These are phyloP conservation scores for Hesperophylax magnus DNA, from an alignment of 1,140 invertebrate species.

Conservation along the genomic window DNA sequence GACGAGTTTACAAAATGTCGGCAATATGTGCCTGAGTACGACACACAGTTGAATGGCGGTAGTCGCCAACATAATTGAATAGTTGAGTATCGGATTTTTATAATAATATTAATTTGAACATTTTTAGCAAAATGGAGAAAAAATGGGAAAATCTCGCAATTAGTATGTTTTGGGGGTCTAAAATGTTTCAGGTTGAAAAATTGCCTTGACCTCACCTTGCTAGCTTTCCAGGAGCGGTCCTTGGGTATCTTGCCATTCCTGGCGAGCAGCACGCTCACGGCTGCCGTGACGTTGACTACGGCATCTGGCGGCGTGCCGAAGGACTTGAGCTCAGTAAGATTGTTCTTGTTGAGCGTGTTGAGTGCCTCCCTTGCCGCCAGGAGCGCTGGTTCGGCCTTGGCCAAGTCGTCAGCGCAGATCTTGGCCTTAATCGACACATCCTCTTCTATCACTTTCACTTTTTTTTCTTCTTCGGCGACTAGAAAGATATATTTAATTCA, in stretches of 20 bases:
- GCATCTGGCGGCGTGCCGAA: conserved; percentile 88
- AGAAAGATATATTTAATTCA: no score
- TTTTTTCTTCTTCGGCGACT: conserved; percentile 88
- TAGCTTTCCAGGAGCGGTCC: conserved; percentile 94
- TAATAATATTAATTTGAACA: no score
- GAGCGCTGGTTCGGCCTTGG: conserved; percentile 92
- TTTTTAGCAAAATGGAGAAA: no score
- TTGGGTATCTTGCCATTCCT: conserved; percentile 91
- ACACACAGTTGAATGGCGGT: no score
- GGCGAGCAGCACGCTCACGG: conserved; percentile 89
- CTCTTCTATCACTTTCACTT: conserved; percentile 90
- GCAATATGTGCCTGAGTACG: no score
- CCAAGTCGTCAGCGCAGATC: conserved; percentile 91
- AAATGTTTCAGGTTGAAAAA: no score
- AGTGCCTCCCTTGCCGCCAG: conserved; percentile 90
- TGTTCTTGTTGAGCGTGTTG: conserved; percentile 94
- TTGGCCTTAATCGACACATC: conserved; percentile 88
- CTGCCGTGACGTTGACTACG: conserved; percentile 88
- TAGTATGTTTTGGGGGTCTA: no score
- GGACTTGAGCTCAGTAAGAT: conserved; percentile 95
- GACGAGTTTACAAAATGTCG: no score
- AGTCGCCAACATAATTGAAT: no score
- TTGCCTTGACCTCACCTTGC: conserved; percentile 79
- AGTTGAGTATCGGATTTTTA: no score
- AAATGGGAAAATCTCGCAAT: no score